Evolutionary conservation across 2,113 vertebrate species (phyloP).

Genomic region (Sinocyclocheilus anophthalmus): DNA sequence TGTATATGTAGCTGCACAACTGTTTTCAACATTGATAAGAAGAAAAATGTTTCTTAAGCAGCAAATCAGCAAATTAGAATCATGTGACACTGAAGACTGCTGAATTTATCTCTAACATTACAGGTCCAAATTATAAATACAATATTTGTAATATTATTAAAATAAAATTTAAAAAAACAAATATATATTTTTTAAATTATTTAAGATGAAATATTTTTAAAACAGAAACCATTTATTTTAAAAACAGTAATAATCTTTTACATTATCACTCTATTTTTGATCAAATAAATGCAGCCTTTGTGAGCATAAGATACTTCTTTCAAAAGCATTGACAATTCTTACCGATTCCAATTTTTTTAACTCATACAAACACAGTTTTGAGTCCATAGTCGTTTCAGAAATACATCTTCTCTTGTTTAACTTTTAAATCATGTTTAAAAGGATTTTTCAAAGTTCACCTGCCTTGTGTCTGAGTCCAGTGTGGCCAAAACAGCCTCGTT

Average conservation of each 20-base stretch:
- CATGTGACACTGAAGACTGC: neutral
- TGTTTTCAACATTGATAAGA: neutral
- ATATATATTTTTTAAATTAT: too few species aligned
- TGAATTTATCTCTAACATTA: neutral
- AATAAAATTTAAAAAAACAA: too few species aligned
- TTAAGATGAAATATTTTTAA: neutral
- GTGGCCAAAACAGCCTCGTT: slow-evolving; percentile 77
- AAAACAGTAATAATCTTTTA: neutral
- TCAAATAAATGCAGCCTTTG: neutral
- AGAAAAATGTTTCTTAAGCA: neutral
- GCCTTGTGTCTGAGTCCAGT: slow-evolving; percentile 87
- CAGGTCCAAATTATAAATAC: neutral
- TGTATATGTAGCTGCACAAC: neutral
- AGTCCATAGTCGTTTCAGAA: neutral
- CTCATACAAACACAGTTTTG: too few species aligned
- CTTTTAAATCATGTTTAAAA: too few species aligned
- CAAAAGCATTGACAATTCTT: too few species aligned
- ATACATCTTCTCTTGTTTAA: neutral
- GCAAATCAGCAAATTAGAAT: neutral
- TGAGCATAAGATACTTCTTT: neutral
- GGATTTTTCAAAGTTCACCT: slow-evolving; percentile 61
- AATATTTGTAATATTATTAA: too few species aligned
- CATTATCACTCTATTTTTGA: neutral
- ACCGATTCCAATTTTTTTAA: too few species aligned
- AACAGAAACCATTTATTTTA: neutral